Evolutionary conservation across 2,888 invertebrate genomes (phyloP).

Genomic region (Plagiodera versicolora): DNA sequence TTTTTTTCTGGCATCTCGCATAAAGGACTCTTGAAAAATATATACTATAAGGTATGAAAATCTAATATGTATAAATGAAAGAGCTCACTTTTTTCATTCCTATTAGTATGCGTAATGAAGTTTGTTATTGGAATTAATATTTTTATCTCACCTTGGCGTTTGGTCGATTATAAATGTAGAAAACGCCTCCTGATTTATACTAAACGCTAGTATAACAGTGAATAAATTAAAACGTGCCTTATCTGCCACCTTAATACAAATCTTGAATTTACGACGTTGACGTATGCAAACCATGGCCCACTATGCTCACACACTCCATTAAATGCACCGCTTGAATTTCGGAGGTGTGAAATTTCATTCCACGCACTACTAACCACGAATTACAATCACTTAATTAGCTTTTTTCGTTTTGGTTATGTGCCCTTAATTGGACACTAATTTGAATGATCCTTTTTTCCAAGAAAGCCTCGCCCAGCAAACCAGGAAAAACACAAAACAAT

Average conservation of each 20-base stretch:
- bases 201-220: conserved; percentile 26
- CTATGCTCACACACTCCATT: conserved; percentile 37
- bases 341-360: conserved; percentile 37
- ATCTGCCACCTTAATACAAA: conserved; percentile 32
- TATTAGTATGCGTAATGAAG: too few species aligned
- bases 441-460: conserved; percentile 13
- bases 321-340: conserved; percentile 32
- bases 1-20: too few species aligned
- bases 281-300: conserved; percentile 36
- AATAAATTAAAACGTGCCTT: conserved; percentile 37
- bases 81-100: too few species aligned
- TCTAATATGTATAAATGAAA: too few species aligned
- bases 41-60: too few species aligned
- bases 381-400: conserved; percentile 40
- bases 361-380: conserved; percentile 37
- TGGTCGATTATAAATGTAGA: conserved; percentile 25
- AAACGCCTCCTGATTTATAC: conserved; percentile 23
- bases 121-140: too few species aligned
- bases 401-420: too few species aligned
- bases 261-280: conserved; percentile 34
- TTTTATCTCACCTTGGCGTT: conserved; percentile 10
- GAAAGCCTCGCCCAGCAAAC: background rate
- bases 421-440: conserved; percentile 27
- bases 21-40: too few species aligned
- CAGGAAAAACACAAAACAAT: background rate